phyloP scores from a whole-genome alignment of 64 coral and sea anemone species.

The Hydrozoanthus tunicans region DNA sequence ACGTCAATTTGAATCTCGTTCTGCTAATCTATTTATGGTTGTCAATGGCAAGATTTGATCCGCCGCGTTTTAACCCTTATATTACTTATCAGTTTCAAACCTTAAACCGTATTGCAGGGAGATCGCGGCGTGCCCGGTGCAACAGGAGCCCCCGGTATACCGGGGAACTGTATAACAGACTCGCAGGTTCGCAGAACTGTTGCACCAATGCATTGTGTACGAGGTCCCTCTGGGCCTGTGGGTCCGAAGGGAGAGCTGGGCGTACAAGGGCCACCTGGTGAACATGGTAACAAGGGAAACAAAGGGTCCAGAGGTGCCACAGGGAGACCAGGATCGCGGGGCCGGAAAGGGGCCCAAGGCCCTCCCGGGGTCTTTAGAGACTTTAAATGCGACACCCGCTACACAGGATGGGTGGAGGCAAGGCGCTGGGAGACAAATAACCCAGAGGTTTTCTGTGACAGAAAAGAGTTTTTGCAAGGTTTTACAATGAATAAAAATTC shows the following conservation, averaged over 20 bases:
- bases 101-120: conserved; percentile 46
- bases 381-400: conserved; percentile 56
- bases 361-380: conserved; percentile 72
- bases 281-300: conserved; percentile 26
- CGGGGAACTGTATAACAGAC: conserved; percentile 69
- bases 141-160: conserved; percentile 63
- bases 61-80: no score
- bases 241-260: conserved; percentile 73
- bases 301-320: conserved; percentile 58
- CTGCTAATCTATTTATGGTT: no score
- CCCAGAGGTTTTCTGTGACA: conserved; percentile 79
- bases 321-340: conserved; percentile 59
- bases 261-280: conserved; percentile 27
- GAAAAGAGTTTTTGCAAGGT: conserved; percentile 81
- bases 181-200: conserved; percentile 40
- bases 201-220: conserved; percentile 58
- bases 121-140: conserved; percentile 43
- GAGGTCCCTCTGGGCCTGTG: conserved; percentile 52
- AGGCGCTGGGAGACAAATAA: conserved; percentile 47
- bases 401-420: conserved; percentile 66
- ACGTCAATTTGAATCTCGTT: no score
- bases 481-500: conserved; percentile 67
- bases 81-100: not conserved
- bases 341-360: conserved; percentile 60
- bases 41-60: no score